Percentiles rank a stretch among this genome's conserved stretches.
phyloP scores from a whole-genome alignment of 2,797 vertebrate genomes.

The Threskiornis aethiopicus region DNA sequence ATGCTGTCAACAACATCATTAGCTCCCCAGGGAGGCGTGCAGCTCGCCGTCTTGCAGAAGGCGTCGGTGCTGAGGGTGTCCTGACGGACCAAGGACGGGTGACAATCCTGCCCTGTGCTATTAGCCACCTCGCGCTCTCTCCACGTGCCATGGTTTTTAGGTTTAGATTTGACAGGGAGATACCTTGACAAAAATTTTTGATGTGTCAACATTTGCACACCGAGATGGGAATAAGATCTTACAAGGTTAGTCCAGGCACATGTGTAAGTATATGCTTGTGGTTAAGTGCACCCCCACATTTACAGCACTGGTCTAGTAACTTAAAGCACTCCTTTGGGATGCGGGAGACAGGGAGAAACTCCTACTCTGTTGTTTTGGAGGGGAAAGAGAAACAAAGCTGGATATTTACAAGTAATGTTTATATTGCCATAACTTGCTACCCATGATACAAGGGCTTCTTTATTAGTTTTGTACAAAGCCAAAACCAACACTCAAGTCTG shows the following conservation, averaged over 20 bases:
- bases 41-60: not conserved
- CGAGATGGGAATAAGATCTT: not conserved
- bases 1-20: not conserved
- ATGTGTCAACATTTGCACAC: not conserved
- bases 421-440: not conserved
- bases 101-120: not conserved
- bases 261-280: rapidly evolving
- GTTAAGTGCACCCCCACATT: rapidly evolving
- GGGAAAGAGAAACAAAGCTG: not conserved
- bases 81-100: not conserved
- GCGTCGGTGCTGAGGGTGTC: rapidly evolving
- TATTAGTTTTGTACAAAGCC: not conserved
- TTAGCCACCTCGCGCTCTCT: not conserved
- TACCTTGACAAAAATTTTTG: not conserved
- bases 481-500: rapidly evolving
- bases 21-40: not conserved
- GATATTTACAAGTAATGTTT: not conserved
- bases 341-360: not conserved
- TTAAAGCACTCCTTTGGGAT: not conserved
- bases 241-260: rapidly evolving
- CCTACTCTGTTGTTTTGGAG: not conserved
- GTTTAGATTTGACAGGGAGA: not conserved
- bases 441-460: not conserved
- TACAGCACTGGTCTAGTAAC: not conserved
- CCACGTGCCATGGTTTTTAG: rapidly evolving